A percentile compares a stretch with the other conserved stretches of the same genome.
Conservation (phyloP, 2,113 vertebrate species). For the Cheirogaleus medius region DNA sequence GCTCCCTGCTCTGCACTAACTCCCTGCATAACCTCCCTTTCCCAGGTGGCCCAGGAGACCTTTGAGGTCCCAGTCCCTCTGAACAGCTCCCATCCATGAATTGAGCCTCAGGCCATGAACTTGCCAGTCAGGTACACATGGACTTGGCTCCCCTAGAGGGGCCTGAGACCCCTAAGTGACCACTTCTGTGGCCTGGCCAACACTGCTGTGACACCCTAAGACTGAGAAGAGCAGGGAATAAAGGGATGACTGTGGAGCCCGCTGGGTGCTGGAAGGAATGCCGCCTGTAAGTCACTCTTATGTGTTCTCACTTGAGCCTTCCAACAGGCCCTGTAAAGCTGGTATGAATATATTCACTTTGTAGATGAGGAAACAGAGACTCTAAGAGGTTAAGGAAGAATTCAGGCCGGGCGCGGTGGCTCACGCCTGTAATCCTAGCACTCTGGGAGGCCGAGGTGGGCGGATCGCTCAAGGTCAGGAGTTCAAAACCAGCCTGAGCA, state of each 20-base stretch:
- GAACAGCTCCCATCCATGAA: background rate
- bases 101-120: background rate
- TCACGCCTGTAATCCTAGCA: too few relatives aligned
- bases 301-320: background rate
- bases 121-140: background rate
- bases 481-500: too few relatives aligned
- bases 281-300: background rate
- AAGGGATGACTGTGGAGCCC: background rate
- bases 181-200: background rate
- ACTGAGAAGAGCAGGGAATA: background rate
- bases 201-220: background rate
- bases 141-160: background rate
- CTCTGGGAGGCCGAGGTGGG: too few relatives aligned
- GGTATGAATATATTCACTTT: background rate
- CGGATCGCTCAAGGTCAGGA: too few relatives aligned
- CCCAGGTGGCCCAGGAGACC: background rate
- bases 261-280: background rate
- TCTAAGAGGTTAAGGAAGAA: constrained; percentile 13
- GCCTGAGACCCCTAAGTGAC: background rate
- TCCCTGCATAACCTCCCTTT: background rate
- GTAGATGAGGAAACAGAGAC: background rate
- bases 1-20: background rate
- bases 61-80: background rate
- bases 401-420: too few relatives aligned
- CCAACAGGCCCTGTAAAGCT: background rate